phyloP scores from a whole-genome alignment of 2,113 vertebrate species.

The Climacteris rufus region DNA sequence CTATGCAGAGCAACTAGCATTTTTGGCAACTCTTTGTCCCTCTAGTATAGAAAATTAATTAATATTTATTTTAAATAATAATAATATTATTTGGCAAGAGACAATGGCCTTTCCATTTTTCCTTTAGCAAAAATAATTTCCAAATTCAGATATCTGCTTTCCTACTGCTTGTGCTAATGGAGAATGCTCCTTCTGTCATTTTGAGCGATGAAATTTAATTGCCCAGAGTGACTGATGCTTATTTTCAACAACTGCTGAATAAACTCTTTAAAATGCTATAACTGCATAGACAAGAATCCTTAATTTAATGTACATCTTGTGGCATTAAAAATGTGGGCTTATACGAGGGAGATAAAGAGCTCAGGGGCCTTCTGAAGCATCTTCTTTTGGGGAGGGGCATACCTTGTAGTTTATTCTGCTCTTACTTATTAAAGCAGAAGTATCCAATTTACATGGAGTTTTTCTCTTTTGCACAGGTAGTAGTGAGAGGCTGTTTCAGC shows the following conservation, averaged over 20 bases:
- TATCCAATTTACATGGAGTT: background rate
- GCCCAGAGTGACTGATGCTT: constrained; percentile 10
- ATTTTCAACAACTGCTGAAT: constrained; percentile 54
- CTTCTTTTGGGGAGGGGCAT: background rate
- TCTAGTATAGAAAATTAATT: background rate
- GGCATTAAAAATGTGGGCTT: background rate
- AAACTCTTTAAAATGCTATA: constrained; percentile 46
- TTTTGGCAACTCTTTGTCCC: background rate
- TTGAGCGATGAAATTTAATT: constrained; percentile 50
- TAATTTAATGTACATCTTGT: background rate
- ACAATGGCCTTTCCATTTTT: background rate
- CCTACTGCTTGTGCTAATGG: background rate
- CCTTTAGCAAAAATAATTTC: constrained; percentile 3
- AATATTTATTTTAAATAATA: background rate
- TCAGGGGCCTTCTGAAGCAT: background rate
- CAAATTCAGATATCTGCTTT: constrained; percentile 18
- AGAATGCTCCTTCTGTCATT: background rate
- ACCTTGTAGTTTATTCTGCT: background rate
- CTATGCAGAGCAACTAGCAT: background rate
- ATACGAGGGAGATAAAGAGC: background rate
- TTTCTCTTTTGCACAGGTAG: background rate
- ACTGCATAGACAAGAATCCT: background rate
- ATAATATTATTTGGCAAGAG: background rate
- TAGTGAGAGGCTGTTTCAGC: background rate
- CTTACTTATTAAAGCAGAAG: background rate